Evolutionary conservation across 2,113 vertebrate genomes (phyloP), one percentile per base, ranked within the genome.

Genomic region (Brienomyrus brachyistius): DNA sequence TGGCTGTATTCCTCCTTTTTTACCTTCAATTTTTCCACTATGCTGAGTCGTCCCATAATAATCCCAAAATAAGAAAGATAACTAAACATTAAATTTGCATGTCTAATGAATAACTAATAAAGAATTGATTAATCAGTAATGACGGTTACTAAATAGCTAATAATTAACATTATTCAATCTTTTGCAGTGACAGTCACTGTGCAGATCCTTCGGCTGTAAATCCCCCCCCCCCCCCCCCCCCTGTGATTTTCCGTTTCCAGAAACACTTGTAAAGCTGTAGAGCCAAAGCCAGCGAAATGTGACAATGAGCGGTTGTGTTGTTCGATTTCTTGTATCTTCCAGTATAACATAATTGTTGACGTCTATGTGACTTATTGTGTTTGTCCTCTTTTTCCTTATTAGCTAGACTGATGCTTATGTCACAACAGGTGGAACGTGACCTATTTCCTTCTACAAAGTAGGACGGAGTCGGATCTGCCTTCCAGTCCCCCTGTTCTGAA

Each of bases 121-220:
- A 70, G 62, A 13, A 70, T 13, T 70, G 27, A 70, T 70, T 70
- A 70, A 70, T 70, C 62, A 70, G 62, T 70, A 70, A 70, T 70
- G n/a, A 70, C 62, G 31, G n/a, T 31, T 70, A 66, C 62, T 66
- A 66, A 70, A 70, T 70, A 13, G 10, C 27, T 70, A 70, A 70
- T 70, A 70, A 70, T 70, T 70, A 70, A 70, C 62, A 70, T 70
- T 70, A 70, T 70, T 70, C 62, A 70, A 70, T 70, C n/a, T 70
- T 31, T 70, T 13, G 62, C 62, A 31, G 27, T 70, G n/a, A 31
- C 62, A 66, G 62, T 27, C 62, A 70, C 62, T 70, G n/a, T 66
- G 62, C n/a, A 31, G n/a, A 70, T 70, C 56, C 56, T 62, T 62
- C 62, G 13, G 62, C 62, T 70, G 62, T 31, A 31, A 2, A 70